Conservation (phyloP, 2,113 vertebrate genomes). For the Pedionomus torquatus region DNA sequence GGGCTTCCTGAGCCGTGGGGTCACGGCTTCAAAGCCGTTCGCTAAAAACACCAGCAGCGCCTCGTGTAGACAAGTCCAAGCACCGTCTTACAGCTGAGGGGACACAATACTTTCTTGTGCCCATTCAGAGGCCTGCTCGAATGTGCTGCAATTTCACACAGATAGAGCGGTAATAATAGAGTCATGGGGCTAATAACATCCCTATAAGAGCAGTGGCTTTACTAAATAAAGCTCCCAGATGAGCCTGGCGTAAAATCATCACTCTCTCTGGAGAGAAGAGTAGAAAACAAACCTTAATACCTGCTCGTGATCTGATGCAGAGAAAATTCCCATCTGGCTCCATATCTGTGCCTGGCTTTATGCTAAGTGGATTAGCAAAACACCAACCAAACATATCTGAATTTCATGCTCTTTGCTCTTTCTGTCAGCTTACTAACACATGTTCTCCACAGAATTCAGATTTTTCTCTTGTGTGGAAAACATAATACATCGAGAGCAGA, state of each 20-base stretch:
- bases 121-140: background rate
- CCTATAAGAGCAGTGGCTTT: background rate
- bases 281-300: constrained; percentile 39
- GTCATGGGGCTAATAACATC: background rate
- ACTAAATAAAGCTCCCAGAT: background rate
- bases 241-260: background rate
- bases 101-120: background rate
- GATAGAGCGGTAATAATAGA: background rate
- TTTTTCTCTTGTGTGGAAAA: constrained; percentile 37
- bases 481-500: background rate
- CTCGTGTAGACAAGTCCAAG: background rate
- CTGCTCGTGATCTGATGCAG: constrained; percentile 19
- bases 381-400: constrained; percentile 41
- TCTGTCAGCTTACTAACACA: constrained; percentile 35
- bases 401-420: constrained; percentile 57
- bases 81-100: background rate
- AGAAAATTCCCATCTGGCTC: constrained; percentile 50
- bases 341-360: constrained; percentile 27
- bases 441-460: constrained; percentile 38
- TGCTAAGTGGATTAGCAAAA: constrained; percentile 56
- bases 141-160: background rate
- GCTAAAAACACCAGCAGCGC: background rate
- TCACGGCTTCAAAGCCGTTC: background rate
- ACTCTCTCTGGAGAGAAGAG: background rate
- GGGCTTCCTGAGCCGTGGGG: rapidly evolving